These are phyloP conservation scores for Hybognathus amarus DNA, from an alignment of 2,797 vertebrate genomes.

Conservation along the genomic window DNA sequence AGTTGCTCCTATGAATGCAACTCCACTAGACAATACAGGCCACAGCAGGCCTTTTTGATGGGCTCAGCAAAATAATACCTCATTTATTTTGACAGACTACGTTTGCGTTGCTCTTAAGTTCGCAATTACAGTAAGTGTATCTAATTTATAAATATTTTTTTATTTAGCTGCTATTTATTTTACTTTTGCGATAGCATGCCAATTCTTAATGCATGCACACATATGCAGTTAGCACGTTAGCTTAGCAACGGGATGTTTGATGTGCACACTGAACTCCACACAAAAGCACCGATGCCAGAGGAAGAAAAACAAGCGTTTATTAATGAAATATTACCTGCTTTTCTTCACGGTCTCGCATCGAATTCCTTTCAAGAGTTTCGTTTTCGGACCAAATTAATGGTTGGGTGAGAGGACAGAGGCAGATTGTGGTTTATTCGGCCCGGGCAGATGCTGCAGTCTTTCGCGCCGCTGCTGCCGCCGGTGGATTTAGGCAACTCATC, in stretches of 20 bases:
- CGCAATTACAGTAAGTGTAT: background rate
- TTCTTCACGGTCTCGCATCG: constrained; percentile 27
- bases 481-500: constrained; percentile 53
- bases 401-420: background rate
- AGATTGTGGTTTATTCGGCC: constrained; percentile 48
- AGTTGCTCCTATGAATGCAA: background rate
- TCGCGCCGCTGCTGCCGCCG: constrained; percentile 56
- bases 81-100: constrained; percentile 12
- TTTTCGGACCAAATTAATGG: background rate
- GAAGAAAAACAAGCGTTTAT: background rate
- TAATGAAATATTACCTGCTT: constrained; percentile 22
- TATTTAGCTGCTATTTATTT: too few species aligned
- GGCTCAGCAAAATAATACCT: constrained; percentile 19
- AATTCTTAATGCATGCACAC: constrained; percentile 2
- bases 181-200: background rate
- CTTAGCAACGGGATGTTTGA: constrained; percentile 22
- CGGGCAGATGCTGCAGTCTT: constrained; percentile 58
- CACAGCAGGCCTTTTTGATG: constrained; percentile 39
- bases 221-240: constrained; percentile 18
- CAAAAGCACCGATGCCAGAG: constrained; percentile 23
- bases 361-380: constrained; percentile 16
- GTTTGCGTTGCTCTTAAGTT: background rate
- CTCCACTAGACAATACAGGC: constrained; percentile 49
- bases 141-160: too few species aligned
- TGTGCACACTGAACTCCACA: constrained; percentile 39